Evolutionary conservation across 2,888 invertebrate genomes (phyloP), one percentile per base, ranked within the genome.

Genomic region (Athripsodes cinereus): DNA sequence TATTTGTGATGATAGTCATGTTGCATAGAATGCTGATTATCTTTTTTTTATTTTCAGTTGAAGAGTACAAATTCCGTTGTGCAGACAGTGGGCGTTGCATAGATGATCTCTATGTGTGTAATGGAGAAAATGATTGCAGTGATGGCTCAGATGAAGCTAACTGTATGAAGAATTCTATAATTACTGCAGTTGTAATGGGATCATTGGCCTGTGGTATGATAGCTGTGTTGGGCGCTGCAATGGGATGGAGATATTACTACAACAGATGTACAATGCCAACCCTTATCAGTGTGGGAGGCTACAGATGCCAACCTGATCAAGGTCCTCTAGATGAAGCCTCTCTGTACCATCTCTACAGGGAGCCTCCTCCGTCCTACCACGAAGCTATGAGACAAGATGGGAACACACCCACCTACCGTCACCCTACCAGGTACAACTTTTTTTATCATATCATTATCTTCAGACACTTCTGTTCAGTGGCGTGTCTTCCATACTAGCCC

Each of bases 301-400:
- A 54, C n/a, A 61, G 54, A 22, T 21, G 61, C 8, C 63, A 61
- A 22, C 21, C 57, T 16, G 57, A 61, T 19, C 55, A 52, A 44
- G 57, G 57, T 3, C 63, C 63, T 1, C 19, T 61, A 35, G 63
- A 63, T 49, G 63, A 63, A 35, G 61, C 59, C 21, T 56, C 58
- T 22, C 55, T 61, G 19, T 63, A 63, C 52, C 59, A 61, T 34
- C 40, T 63, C 18, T 63, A 63, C 34, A 22, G 63, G 31, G 63
- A 63, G 35, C 63, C 63, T 11, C 63, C 63, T 2, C 63, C 63
- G 0, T 53, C 63, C 13, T 63, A 63, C 46, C 63, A 61, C 40
- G 63, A 63, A 31, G 63, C 63, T 8, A 59, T 63, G 8, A 22
- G 58, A 59, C 63, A 63, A 52, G 63, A 61, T 16, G 61, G 59